phyloP scores from a whole-genome alignment of 53 echinoderm and acorn worm species.

The Stichopus horrens region DNA sequence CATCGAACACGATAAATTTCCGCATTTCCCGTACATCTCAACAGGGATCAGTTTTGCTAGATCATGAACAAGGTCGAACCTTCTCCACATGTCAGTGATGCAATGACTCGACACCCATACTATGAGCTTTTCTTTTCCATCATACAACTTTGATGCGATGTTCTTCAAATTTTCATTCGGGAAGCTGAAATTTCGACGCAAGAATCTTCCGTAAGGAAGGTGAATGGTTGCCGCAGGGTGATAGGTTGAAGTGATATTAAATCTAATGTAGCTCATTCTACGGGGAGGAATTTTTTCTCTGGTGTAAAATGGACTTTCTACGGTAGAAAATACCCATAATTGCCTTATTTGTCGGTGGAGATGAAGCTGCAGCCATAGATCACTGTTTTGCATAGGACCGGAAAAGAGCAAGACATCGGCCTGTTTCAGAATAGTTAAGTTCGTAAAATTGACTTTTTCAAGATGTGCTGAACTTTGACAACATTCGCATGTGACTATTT shows the following conservation, averaged over 20 bases:
- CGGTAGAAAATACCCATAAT: conserved; percentile 3
- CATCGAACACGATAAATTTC: background rate
- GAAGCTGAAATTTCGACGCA: background rate
- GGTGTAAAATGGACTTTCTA: background rate
- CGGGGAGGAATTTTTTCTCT: background rate
- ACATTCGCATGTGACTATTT: too few species aligned
- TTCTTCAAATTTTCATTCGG: too few species aligned
- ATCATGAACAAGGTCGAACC: background rate
- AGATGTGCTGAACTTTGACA: too few species aligned
- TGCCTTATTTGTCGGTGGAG: background rate
- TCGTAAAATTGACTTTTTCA: too few species aligned
- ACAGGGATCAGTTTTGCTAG: background rate
- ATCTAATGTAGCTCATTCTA: background rate
- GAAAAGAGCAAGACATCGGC: conserved; percentile 7
- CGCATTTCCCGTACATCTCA: conserved; percentile 7
- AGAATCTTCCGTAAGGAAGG: background rate
- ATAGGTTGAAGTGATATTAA: conserved; percentile 8
- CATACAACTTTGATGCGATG: background rate
- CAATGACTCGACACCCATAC: conserved; percentile 30
- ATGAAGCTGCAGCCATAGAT: background rate
- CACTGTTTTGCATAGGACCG: background rate
- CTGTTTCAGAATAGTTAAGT: background rate
- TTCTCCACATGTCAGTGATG: conserved; percentile 5
- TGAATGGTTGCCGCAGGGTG: conserved; percentile 1
- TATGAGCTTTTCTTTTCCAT: background rate